phyloP scores from a whole-genome alignment of 2,888 invertebrate species.

The Scaptomyza tumidula region DNA sequence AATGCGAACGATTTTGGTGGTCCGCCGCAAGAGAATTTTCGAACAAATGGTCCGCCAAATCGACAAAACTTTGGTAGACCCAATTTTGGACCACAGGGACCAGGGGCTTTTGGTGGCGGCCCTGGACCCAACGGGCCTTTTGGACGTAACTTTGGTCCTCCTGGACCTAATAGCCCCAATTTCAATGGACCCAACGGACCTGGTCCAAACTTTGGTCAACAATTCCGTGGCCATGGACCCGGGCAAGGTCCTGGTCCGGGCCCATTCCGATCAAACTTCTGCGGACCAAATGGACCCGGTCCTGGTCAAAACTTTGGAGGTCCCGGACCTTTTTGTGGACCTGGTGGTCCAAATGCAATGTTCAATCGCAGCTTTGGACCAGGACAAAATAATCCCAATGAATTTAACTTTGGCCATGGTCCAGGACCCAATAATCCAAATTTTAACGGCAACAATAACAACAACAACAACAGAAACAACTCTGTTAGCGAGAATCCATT shows the following conservation, averaged over 20 bases:
- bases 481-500: constrained; percentile 72
- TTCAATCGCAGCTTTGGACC: constrained; percentile 26
- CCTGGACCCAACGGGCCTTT: constrained; percentile 42
- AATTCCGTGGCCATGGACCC: constrained; percentile 34
- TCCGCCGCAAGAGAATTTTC: constrained; percentile 13
- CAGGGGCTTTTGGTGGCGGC: constrained; percentile 21
- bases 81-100: constrained; percentile 25
- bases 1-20: constrained; percentile 46
- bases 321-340: constrained; percentile 34
- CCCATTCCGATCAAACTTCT: constrained; percentile 44
- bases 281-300: constrained; percentile 42
- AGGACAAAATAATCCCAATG: constrained; percentile 36
- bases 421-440: constrained; percentile 31
- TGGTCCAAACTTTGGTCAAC: constrained; percentile 29
- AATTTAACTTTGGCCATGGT: constrained; percentile 31
- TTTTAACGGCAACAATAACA: constrained; percentile 33
- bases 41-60: constrained; percentile 24
- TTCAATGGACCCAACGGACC: constrained; percentile 43
- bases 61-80: constrained; percentile 26
- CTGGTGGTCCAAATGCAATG: constrained; percentile 21
- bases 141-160: constrained; percentile 40
- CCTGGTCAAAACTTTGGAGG: constrained; percentile 36
- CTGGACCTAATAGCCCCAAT: constrained; percentile 38
- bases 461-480: constrained; percentile 29
- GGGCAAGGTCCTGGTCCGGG: constrained; percentile 27